Evolutionary conservation across 2,888 invertebrate species (phyloP).

Genomic region (Boloria euphrosyne): DNA sequence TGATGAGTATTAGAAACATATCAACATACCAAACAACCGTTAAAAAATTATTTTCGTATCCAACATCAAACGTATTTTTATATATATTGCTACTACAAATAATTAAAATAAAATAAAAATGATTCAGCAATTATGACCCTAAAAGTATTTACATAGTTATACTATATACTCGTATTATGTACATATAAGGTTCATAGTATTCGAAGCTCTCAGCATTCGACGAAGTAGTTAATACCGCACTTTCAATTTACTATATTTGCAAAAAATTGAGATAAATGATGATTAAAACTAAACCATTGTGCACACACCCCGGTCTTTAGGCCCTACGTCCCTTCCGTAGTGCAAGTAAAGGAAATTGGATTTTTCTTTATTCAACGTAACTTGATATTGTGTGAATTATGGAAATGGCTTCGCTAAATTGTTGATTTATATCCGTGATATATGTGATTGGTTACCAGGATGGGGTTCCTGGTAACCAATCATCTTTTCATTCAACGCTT

Average conservation of each 20-base stretch:
- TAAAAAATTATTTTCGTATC: too few relatives aligned
- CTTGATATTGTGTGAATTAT: slow-evolving; percentile 81
- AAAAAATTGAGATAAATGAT: slow-evolving; percentile 34
- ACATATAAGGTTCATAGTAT: too few relatives aligned
- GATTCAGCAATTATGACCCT: too few relatives aligned
- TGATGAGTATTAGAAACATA: too few relatives aligned
- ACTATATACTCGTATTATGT: too few relatives aligned
- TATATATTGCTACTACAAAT: too few relatives aligned
- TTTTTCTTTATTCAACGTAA: slow-evolving; percentile 78
- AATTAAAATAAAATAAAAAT: too few relatives aligned
- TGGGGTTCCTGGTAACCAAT: background rate
- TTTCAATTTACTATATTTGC: background rate
- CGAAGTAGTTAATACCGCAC: background rate
- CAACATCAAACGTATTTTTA: too few relatives aligned
- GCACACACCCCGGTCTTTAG: slow-evolving; percentile 29
- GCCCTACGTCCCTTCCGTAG: slow-evolving; percentile 63
- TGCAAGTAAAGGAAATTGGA: slow-evolving; percentile 78
- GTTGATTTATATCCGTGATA: slow-evolving; percentile 74
- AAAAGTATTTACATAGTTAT: too few relatives aligned
- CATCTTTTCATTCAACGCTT: slow-evolving; percentile 14
- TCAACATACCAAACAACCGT: too few relatives aligned
- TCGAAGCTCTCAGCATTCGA: background rate
- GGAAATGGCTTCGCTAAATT: slow-evolving; percentile 77
- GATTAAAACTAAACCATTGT: slow-evolving; percentile 34
- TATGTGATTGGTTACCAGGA: slow-evolving; percentile 49